Base-by-base conservation (phyloP, 2,113 vertebrate genomes). In the Pungitius pungitius region DNA sequence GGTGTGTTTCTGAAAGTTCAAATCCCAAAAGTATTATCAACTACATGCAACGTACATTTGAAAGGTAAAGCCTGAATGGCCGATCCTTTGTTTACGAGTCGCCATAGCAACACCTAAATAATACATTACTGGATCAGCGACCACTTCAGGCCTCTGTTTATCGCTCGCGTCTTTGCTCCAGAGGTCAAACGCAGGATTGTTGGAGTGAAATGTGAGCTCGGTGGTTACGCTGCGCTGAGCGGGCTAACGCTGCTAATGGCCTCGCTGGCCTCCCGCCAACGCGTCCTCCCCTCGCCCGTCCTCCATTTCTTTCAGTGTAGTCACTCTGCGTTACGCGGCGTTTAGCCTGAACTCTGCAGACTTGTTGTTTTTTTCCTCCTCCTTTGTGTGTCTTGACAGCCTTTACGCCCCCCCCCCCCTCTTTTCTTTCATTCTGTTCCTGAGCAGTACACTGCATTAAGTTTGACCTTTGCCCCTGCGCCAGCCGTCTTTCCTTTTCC, bases 161-260 rank as follows among this genome's bases (percentile, higher is more conserved):
- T 73, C 67, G 39, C 24, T 49, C 49, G 11, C 8, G 6, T 8
- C 33, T 27, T 15, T 76, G 14, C 42, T 1, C 56, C 2, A 18
- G 66, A 11, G 55, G 8, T 77, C 37, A 22, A 75, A 71, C 60
- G 64, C 60, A 33, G 22, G 49, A 33, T n/a, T 24, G 68, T 55
- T 40, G 30, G 10, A 17, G 59, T 58, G 81, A 83, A 89, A 86
- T 8, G 55, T 47, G 72, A 86, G 58, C 24, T 8, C 76, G 18
- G 7, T 8, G 2, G 80, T 43, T 43, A 81, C 54, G 84, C 87
- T 78, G 61, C 73, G 3, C 40, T 27, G 71, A 77, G 39, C 22
- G 17, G 11, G n/a, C 69, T 8, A 8, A 56, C 69, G 11, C 6
- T 12, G 42, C 85, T 87, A 88, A 91, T 88, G 86, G 74, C 27